phyloP scores from a whole-genome alignment of 2,113 vertebrate species.

The Paratilapia polleni region DNA sequence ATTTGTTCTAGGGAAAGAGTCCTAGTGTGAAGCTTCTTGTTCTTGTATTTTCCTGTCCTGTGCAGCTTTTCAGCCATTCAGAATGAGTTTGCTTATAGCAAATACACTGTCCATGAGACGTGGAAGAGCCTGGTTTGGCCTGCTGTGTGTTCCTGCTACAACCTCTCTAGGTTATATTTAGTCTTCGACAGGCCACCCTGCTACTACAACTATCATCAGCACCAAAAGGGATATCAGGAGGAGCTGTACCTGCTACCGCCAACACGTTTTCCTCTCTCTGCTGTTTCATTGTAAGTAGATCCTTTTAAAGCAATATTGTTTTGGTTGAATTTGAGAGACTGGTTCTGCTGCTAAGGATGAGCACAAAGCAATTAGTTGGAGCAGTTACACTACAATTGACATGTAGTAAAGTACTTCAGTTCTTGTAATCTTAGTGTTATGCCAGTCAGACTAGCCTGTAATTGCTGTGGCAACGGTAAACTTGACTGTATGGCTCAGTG shows the following conservation, averaged over 20 bases:
- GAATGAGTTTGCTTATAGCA: slow-evolving; percentile 64
- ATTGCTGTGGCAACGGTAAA: slow-evolving; percentile 17
- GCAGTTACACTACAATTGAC: slow-evolving; percentile 34
- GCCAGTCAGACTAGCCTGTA: slow-evolving; percentile 17
- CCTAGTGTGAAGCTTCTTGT: slow-evolving; percentile 61
- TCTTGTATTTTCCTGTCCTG: slow-evolving; percentile 54
- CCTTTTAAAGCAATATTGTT: slow-evolving; percentile 50
- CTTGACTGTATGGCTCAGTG: slow-evolving; percentile 7
- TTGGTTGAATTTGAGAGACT: slow-evolving; percentile 27
- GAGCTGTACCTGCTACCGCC: slow-evolving; percentile 38
- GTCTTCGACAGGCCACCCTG: slow-evolving; percentile 51
- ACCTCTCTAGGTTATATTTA: slow-evolving; percentile 75
- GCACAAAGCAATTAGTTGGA: slow-evolving; percentile 28
- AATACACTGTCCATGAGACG: slow-evolving; percentile 52
- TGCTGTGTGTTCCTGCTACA: slow-evolving; percentile 36
- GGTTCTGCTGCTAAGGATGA: slow-evolving; percentile 1
- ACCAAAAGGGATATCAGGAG: slow-evolving; percentile 63
- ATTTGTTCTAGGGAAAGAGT: slow-evolving; percentile 63
- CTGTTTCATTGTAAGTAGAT: slow-evolving; percentile 68
- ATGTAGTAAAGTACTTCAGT: slow-evolving; percentile 21
- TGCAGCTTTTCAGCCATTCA: slow-evolving; percentile 51
- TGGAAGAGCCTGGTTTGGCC: slow-evolving; percentile 65
- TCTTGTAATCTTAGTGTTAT: slow-evolving; percentile 13
- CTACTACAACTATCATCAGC: slow-evolving; percentile 65
- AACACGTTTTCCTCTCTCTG: slow-evolving; percentile 33